Conservation (phyloP, 2,888 invertebrate genomes). For the Coremacera marginata region DNA sequence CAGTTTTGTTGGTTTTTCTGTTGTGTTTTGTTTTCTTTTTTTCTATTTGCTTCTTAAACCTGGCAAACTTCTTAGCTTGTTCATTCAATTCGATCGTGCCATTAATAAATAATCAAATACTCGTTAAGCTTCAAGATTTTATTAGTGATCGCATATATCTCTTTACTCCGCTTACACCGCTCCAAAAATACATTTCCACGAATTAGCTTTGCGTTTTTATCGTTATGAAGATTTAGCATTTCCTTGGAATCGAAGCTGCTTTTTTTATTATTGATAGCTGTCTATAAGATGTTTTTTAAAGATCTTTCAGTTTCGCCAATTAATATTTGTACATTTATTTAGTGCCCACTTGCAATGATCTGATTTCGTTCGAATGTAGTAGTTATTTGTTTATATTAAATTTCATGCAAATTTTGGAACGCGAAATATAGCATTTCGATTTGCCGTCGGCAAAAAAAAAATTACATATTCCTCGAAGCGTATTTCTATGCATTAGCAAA, state of each 20-base stretch:
- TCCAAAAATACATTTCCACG: slow-evolving; percentile 21
- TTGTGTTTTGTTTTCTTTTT: slow-evolving; percentile 31
- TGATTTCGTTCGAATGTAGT: not conserved
- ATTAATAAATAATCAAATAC: slow-evolving; percentile 63
- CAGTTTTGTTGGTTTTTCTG: too few species aligned
- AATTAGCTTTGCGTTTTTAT: slow-evolving; percentile 18
- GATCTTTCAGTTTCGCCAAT: slow-evolving; percentile 1
- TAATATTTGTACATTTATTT: not conserved
- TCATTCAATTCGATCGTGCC: slow-evolving; percentile 50
- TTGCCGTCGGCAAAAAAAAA: slow-evolving; percentile 47
- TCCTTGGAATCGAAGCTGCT: slow-evolving; percentile 30
- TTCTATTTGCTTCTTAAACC: slow-evolving; percentile 14
- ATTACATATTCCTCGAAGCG: not conserved
- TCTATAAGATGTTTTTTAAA: slow-evolving; percentile 27
- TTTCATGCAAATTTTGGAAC: slow-evolving; percentile 45
- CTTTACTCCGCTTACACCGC: not conserved
- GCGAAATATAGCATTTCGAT: not conserved
- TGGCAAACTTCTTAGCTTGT: slow-evolving; percentile 32
- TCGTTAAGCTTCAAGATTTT: slow-evolving; percentile 54
- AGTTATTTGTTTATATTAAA: slow-evolving; percentile 48
- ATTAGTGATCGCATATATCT: slow-evolving; percentile 32
- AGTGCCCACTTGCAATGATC: not conserved
- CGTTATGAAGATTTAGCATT: not conserved
- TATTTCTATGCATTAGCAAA: not conserved
- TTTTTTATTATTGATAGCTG: slow-evolving; percentile 40